phyloP scores from a whole-genome alignment of 2,113 vertebrate species.

The Etheostoma cragini region DNA sequence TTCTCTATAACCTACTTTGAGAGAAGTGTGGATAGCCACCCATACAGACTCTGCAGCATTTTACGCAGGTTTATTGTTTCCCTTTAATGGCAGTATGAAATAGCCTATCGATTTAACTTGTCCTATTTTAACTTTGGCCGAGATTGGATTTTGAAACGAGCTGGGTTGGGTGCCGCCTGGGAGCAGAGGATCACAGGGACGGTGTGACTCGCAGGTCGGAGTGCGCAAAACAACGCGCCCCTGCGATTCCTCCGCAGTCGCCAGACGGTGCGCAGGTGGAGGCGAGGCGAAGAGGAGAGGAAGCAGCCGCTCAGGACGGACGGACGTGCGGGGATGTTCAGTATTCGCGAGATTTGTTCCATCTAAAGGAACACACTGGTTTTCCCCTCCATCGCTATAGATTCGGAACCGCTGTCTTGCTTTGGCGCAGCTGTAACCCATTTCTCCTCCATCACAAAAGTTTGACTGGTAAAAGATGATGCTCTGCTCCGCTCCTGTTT shows the following conservation, averaged over 20 bases:
- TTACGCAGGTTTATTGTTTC: conserved; percentile 71
- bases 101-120: conserved; percentile 75
- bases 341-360: conserved; percentile 11
- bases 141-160: conserved; percentile 71
- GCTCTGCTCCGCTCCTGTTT: conserved; percentile 45
- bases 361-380: conserved; percentile 39
- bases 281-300: conserved; percentile 60
- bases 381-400: neutral
- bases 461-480: conserved; percentile 68
- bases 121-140: conserved; percentile 73
- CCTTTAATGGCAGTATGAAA: conserved; percentile 72
- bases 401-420: conserved; percentile 10
- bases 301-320: conserved; percentile 55
- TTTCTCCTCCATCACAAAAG: conserved; percentile 61
- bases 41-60: conserved; percentile 55
- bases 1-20: conserved; percentile 61
- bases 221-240: conserved; percentile 64
- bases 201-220: conserved; percentile 47
- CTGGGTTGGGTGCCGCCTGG: conserved; percentile 42
- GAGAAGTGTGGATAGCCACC: conserved; percentile 47
- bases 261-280: conserved; percentile 74
- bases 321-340: conserved; percentile 53
- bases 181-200: conserved; percentile 48
- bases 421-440: conserved; percentile 31
- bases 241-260: conserved; percentile 76